Evolutionary conservation across 2,888 invertebrate genomes (phyloP).

Genomic region (Catocala sponsa): DNA sequence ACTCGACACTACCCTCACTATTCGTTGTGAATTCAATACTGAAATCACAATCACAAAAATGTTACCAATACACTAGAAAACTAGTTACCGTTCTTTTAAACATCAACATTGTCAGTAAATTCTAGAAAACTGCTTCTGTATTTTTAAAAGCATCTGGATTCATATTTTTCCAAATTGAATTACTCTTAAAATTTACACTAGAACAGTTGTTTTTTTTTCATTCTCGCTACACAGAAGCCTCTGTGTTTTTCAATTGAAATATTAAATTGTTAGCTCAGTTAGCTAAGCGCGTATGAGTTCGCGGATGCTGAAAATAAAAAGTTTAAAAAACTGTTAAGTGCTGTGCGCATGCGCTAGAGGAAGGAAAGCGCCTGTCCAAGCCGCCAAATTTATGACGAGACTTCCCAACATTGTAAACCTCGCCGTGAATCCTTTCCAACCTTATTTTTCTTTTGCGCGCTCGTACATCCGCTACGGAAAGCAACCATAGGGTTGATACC

Average conservation of each 20-base stretch:
- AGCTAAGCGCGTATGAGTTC: slow-evolving; percentile 26
- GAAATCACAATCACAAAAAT: too few relatives aligned
- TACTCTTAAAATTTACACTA: too few relatives aligned
- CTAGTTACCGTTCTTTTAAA: too few relatives aligned
- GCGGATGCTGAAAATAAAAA: slow-evolving; percentile 54
- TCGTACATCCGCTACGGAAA: slow-evolving; percentile 24
- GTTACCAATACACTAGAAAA: too few relatives aligned
- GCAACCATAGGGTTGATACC: background rate
- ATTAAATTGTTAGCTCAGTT: slow-evolving; percentile 35
- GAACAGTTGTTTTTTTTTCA: too few relatives aligned
- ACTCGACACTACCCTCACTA: too few relatives aligned
- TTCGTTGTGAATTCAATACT: too few relatives aligned
- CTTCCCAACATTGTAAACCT: slow-evolving; percentile 60
- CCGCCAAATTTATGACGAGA: slow-evolving; percentile 73
- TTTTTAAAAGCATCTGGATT: too few relatives aligned
- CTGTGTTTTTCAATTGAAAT: slow-evolving; percentile 25
- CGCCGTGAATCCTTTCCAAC: slow-evolving; percentile 45
- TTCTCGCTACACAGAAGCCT: slow-evolving; percentile 14
- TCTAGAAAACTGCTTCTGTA: too few relatives aligned
- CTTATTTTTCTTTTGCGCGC: slow-evolving; percentile 43
- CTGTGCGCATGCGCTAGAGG: slow-evolving; percentile 62
- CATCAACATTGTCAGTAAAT: too few relatives aligned
- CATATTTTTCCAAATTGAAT: too few relatives aligned
- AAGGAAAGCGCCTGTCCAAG: slow-evolving; percentile 70
- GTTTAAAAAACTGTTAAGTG: slow-evolving; percentile 40